Evolutionary conservation across 2,113 vertebrate genomes (phyloP).

Genomic region (Eulemur rufifrons): DNA sequence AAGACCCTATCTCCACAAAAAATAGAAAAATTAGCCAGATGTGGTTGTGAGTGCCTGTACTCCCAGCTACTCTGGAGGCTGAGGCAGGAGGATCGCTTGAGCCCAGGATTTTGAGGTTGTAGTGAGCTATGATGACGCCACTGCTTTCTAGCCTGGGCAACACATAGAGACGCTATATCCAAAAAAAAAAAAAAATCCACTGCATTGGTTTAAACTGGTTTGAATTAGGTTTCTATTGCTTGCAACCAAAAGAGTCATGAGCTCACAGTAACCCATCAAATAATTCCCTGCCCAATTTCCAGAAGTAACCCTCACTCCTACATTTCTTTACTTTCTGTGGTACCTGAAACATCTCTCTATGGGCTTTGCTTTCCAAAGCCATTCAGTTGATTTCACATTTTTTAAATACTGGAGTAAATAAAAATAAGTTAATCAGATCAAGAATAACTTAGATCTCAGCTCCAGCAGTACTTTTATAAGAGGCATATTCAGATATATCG

Average conservation of each 20-base stretch:
- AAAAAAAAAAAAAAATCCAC: too few relatives aligned
- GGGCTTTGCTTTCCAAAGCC: background rate
- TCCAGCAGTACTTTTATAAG: conserved; percentile 32
- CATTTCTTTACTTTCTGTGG: background rate
- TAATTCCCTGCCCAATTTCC: background rate
- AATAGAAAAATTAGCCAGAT: too few relatives aligned
- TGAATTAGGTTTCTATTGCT: background rate
- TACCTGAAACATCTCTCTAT: background rate
- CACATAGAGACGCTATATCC: too few relatives aligned
- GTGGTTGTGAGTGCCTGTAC: too few relatives aligned
- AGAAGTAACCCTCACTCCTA: background rate
- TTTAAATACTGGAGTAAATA: conserved; percentile 29
- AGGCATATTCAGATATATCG: conserved; percentile 64
- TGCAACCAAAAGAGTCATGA: background rate
- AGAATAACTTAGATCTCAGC: background rate
- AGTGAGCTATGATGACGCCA: too few relatives aligned
- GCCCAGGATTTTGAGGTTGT: too few relatives aligned
- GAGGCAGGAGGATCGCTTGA: too few relatives aligned
- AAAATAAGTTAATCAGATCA: conserved; percentile 62
- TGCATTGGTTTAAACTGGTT: background rate
- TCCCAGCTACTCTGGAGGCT: too few relatives aligned
- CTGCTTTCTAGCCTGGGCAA: too few relatives aligned
- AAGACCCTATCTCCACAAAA: too few relatives aligned
- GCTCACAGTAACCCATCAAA: background rate
- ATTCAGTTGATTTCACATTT: background rate